Conservation (phyloP, 2,113 vertebrate species). For the Todiramphus saurophagus region DNA sequence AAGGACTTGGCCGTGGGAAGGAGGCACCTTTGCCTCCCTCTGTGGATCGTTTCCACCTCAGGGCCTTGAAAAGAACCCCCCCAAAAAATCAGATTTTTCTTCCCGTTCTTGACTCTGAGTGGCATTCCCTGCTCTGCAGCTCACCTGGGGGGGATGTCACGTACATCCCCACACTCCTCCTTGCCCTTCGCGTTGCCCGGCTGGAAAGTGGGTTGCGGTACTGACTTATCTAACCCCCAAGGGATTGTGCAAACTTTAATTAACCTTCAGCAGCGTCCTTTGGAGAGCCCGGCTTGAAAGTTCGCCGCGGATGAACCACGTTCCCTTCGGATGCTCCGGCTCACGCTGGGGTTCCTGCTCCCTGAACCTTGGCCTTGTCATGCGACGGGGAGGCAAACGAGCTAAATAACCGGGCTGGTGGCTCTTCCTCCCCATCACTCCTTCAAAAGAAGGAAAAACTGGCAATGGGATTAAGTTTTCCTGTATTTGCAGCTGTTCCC, state of each 20-base stretch:
- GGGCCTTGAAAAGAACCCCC: not conserved
- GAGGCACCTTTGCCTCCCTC: not conserved
- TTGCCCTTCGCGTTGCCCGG: not conserved
- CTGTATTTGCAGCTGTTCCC: accelerated
- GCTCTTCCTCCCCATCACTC: not conserved
- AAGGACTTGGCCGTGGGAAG: not conserved
- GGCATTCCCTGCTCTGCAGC: not conserved
- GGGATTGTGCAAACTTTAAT: constrained; percentile 9
- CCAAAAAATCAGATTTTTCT: not conserved
- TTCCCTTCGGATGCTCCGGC: not conserved
- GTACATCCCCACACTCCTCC: not conserved
- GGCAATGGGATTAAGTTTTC: not conserved
- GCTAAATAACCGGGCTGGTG: not conserved
- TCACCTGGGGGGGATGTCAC: not conserved
- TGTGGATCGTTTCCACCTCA: not conserved
- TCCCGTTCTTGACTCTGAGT: not conserved
- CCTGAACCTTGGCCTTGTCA: not conserved
- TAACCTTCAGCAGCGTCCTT: not conserved
- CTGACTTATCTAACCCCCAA: not conserved
- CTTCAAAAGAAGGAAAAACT: not conserved
- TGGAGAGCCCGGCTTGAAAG: not conserved
- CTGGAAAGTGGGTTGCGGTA: not conserved
- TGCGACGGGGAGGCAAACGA: accelerated
- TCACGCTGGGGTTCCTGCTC: not conserved
- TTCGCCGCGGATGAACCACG: not conserved